Conservation (phyloP, 2,797 vertebrate species). For the Coracias cyanogaster region DNA sequence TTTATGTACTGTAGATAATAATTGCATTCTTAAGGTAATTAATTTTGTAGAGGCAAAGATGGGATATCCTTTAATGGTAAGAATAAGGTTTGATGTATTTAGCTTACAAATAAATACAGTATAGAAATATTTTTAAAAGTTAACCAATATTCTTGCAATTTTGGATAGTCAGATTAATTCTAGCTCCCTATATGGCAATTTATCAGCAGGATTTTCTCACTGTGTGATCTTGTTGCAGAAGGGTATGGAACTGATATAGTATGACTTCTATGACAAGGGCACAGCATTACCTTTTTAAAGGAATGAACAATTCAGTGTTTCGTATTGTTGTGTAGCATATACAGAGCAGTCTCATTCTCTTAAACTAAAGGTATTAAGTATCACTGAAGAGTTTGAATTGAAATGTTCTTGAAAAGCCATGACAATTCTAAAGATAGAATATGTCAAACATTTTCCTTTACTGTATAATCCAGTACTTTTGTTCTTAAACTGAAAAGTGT, state of each 20-base stretch:
- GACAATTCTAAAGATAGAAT: background rate
- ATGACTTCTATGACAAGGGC: background rate
- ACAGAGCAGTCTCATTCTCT: background rate
- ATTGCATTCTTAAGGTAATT: background rate
- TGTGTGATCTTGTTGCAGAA: background rate
- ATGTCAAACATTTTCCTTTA: background rate
- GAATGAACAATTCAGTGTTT: background rate
- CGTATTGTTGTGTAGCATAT: background rate
- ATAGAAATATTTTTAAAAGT: background rate
- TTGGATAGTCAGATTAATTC: background rate
- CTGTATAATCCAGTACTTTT: background rate
- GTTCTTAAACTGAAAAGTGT: background rate
- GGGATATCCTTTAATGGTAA: background rate
- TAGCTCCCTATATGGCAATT: background rate
- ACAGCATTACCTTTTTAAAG: background rate
- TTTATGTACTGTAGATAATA: background rate
- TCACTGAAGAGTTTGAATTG: background rate
- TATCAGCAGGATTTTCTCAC: background rate
- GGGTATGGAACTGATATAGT: background rate
- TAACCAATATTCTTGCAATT: background rate
- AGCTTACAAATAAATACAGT: background rate
- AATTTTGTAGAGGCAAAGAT: background rate
- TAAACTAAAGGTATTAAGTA: background rate
- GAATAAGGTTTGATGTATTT: background rate
- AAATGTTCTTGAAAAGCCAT: background rate